A percentile compares a stretch with the other conserved stretches of the same genome.
These are phyloP conservation scores for Cephus sareptanus DNA, from an alignment of 2,888 invertebrate species.

Conservation along the genomic window DNA sequence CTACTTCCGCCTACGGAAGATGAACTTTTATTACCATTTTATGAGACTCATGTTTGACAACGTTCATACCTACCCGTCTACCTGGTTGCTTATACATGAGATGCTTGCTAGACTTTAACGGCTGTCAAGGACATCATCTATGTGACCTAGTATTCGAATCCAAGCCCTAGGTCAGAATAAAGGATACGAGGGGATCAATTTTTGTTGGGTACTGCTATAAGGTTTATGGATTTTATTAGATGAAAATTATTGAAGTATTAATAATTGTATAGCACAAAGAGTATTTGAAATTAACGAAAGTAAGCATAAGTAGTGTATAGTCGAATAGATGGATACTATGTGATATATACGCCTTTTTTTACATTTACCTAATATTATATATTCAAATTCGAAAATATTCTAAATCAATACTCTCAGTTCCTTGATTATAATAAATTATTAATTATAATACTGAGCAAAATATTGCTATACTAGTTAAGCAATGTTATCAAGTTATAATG, in stretches of 20 bases:
- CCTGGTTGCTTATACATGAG: neutral
- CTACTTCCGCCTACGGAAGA: slow-evolving; percentile 12
- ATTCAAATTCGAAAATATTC: neutral
- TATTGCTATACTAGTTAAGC: neutral
- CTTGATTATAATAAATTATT: neutral
- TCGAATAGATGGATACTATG: neutral
- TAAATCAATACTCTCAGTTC: neutral
- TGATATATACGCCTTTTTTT: neutral
- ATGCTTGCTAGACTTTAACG: neutral
- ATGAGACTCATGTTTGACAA: slow-evolving; percentile 19
- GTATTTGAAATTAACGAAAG: neutral
- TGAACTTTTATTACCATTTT: slow-evolving; percentile 21
- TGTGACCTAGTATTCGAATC: slow-evolving; percentile 15
- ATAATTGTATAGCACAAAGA: neutral
- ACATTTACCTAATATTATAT: neutral
- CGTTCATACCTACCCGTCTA: neutral
- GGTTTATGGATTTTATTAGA: neutral
- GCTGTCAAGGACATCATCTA: slow-evolving; percentile 16
- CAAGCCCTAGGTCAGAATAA: neutral
- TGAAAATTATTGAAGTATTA: neutral
- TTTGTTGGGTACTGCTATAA: neutral
- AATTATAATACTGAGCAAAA: neutral
- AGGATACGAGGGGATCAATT: neutral
- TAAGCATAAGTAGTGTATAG: neutral
- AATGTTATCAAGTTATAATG: neutral